A percentile compares a stretch with the other conserved stretches of the same genome.
Evolutionary conservation across 2,797 vertebrate species (phyloP).

Genomic region (Myiothlypis coronata): DNA sequence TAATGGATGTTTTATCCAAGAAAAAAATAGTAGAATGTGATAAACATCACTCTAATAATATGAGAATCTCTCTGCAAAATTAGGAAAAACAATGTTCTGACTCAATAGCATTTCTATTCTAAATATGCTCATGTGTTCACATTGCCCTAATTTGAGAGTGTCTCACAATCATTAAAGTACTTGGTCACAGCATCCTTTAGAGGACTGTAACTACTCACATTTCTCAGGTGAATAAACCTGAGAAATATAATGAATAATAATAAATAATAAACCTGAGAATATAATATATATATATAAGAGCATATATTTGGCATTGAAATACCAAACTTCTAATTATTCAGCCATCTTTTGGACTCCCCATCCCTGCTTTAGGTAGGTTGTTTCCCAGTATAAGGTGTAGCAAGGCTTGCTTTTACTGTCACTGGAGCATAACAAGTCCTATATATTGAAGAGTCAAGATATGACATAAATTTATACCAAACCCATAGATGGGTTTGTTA

Average conservation of each 20-base stretch:
- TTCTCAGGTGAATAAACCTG: background rate
- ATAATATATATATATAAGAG: background rate
- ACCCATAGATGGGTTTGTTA: background rate
- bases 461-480: background rate
- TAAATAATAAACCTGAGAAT: too few species aligned
- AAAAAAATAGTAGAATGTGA: background rate
- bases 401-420: background rate
- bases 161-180: background rate
- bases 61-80: background rate
- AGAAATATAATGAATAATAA: too few species aligned
- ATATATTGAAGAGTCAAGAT: background rate
- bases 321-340: background rate
- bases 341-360: background rate
- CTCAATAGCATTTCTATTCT: background rate
- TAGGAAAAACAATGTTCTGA: background rate
- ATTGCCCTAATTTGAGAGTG: background rate
- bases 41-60: background rate
- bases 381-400: background rate
- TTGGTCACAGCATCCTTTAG: background rate
- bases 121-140: accelerated
- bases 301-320: background rate
- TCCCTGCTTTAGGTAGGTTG: background rate
- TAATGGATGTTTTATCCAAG: background rate
- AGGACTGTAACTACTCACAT: background rate
- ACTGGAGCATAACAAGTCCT: background rate